Evolutionary conservation across 2,113 vertebrate species (phyloP), one percentile per base, ranked within the genome.

Genomic region (Rhegmatorhina hoffmannsi): DNA sequence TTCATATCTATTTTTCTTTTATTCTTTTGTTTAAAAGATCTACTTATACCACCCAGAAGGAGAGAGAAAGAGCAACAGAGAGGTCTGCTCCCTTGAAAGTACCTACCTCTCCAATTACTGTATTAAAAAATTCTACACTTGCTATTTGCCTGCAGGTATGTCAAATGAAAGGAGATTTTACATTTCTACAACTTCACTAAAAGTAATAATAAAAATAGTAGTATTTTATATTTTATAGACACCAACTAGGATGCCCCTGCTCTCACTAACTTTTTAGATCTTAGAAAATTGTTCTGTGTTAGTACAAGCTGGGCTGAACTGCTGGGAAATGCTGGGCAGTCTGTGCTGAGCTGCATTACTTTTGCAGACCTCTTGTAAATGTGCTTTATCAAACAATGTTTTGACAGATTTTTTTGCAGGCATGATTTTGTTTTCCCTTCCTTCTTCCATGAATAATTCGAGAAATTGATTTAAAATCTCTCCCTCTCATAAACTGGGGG

Each of bases 331-430:
- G 17, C 46, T 50, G 72, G 29, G n/a, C 5, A 10, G 63, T 29
- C 38, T 79, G 43, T 23, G 43, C 46, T 58, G 55, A 78, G 31
- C 80, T 88, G 64, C 84, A 36, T 80, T 88, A 43, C 11, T 44
- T 28, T 47, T 53, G 33, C 62, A 93, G 64, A 62, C 40, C 44
- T 92, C 34, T 87, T 80, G 76, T 75, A 62, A 68, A 88, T 23
- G 16, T 55, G n/a, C 11, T 91, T 90, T 79, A 81, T 80, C 66
- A 89, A 80, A 58, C 6, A 49, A 49, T 17, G 11, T 70, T 93
- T 90, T 87, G 91, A 83, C 47, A 93, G 73, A 47, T 33, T 77
- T 80, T 62, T 95, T 94, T 90, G 81, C 38, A 76, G 58, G 40
- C 38, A 40, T 26, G 38, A 26, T 82, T 89, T 75, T 89, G 25